Conservation (phyloP, 2,888 invertebrate genomes). For the Mamestra brassicae region DNA sequence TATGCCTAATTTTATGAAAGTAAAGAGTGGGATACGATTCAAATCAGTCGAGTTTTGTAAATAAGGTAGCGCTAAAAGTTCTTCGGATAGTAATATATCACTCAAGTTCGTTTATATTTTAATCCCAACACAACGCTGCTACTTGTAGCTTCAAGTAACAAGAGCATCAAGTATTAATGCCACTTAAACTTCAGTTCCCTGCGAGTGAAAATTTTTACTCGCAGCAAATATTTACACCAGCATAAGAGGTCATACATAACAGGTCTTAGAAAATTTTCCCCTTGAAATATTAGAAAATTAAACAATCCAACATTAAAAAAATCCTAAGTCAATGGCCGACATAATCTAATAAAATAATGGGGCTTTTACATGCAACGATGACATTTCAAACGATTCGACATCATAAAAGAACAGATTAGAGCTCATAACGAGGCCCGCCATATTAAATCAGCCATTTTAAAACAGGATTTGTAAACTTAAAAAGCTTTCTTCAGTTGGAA, state of each 20-base stretch:
- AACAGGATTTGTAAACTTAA: conserved; percentile 72
- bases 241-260: conserved; percentile 15
- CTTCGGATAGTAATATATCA: conserved; percentile 11
- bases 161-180: conserved; percentile 51
- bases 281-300: conserved; percentile 39
- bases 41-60: background rate
- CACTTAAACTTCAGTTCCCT: conserved; percentile 35
- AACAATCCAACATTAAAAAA: conserved; percentile 1
- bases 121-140: conserved; percentile 33
- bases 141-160: conserved; percentile 53
- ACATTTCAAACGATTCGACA: conserved; percentile 55
- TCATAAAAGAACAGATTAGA: conserved; percentile 63
- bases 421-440: conserved; percentile 55
- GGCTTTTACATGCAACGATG: conserved; percentile 54
- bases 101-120: conserved; percentile 21
- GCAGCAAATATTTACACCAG: background rate
- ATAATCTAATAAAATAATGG: conserved; percentile 52
- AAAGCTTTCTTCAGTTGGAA: conserved; percentile 77
- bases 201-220: conserved; percentile 43
- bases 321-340: conserved; percentile 26
- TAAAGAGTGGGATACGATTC: background rate
- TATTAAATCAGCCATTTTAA: conserved; percentile 66
- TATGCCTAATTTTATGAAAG: background rate
- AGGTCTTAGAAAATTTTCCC: conserved; percentile 19
- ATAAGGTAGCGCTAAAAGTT: background rate